These are phyloP conservation scores for Ochropleura plecta DNA, from an alignment of 2,888 invertebrate species.

Conservation along the genomic window DNA sequence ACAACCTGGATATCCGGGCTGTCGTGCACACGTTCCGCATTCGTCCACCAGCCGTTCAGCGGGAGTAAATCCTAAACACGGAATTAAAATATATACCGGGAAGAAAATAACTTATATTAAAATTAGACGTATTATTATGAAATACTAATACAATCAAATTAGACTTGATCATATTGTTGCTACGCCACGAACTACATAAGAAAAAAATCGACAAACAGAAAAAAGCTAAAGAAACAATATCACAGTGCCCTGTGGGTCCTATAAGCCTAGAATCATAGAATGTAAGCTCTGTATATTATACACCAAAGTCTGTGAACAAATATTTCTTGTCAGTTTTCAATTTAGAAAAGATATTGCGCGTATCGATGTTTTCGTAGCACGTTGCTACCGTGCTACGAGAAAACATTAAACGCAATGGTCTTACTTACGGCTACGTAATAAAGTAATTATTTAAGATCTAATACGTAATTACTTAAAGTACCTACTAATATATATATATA, in stretches of 20 bases:
- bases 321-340: not conserved
- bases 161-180: not conserved
- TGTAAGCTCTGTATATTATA: too few species aligned
- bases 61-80: conserved; percentile 77
- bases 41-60: conserved; percentile 79
- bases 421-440: conserved; percentile 1
- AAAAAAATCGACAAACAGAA: not conserved
- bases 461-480: not conserved
- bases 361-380: conserved; percentile 25
- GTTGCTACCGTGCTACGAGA: conserved; percentile 9
- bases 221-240: not conserved
- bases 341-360: not conserved
- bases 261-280: not conserved
- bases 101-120: not conserved
- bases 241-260: not conserved
- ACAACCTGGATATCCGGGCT: conserved; percentile 91
- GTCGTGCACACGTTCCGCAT: conserved; percentile 70
- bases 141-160: not conserved
- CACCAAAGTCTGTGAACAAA: not conserved
- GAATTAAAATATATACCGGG: not conserved
- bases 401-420: not conserved
- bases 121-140: not conserved
- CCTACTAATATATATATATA: too few species aligned
- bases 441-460: not conserved
- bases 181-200: not conserved